Percentiles rank a stretch among this genome's conserved stretches.
These are phyloP conservation scores for Epinotia demarniana DNA, from an alignment of 2,888 invertebrate genomes.

Conservation along the genomic window DNA sequence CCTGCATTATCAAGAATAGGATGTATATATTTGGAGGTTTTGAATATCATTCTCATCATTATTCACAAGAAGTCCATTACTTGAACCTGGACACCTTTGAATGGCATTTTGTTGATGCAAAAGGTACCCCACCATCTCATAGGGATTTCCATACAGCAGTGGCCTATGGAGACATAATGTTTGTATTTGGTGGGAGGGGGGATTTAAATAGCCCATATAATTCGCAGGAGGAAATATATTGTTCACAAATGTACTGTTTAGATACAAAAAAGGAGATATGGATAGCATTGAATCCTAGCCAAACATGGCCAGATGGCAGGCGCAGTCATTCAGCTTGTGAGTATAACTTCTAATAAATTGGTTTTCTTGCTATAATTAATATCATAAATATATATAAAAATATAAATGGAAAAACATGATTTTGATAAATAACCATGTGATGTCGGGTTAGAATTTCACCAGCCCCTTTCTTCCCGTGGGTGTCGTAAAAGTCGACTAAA, in stretches of 20 bases:
- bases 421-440: too few relatives aligned
- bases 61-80: slow-evolving; percentile 91
- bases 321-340: slow-evolving; percentile 97
- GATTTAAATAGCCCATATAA: slow-evolving; percentile 85
- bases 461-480: too few relatives aligned
- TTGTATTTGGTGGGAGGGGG: slow-evolving; percentile 95
- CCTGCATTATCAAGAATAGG: slow-evolving; percentile 89
- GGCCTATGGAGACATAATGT: slow-evolving; percentile 91
- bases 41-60: slow-evolving; percentile 92
- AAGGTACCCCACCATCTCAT: slow-evolving; percentile 88
- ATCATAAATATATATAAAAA: too few relatives aligned
- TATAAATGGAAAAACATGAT: too few relatives aligned
- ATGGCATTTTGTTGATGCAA: slow-evolving; percentile 88
- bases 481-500: too few relatives aligned
- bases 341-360: slow-evolving; percentile 57
- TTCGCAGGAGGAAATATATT: slow-evolving; percentile 89
- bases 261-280: slow-evolving; percentile 89
- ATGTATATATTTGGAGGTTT: slow-evolving; percentile 97
- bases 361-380: neutral
- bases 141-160: slow-evolving; percentile 96
- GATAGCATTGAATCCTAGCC: slow-evolving; percentile 85
- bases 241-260: slow-evolving; percentile 89
- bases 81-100: slow-evolving; percentile 89
- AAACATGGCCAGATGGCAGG: slow-evolving; percentile 90
- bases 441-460: too few relatives aligned